Base-by-base conservation (phyloP, 2,888 invertebrate species). In the Andricus quercusramuli region DNA sequence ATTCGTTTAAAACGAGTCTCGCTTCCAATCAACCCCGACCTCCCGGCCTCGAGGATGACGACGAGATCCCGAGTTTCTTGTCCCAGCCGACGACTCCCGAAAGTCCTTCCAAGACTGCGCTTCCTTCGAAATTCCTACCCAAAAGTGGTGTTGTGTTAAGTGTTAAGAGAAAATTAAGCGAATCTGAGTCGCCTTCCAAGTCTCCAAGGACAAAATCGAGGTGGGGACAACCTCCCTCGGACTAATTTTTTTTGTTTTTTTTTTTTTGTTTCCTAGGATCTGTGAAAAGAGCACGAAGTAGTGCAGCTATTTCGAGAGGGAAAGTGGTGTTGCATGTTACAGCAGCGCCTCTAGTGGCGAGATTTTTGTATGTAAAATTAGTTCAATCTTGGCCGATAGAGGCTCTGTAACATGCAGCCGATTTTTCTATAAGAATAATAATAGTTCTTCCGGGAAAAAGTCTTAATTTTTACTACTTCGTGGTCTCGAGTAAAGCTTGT, bases 191-290 rank as follows among this genome's bases (percentile, higher is more conserved):
- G n/a, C 79, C 88, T 8, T 66, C 74, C 11, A 92, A 91, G 83
- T 62, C 83, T 11, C 82, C 88, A 62, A 88, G 91, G 83, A 88
- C 88, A 78, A 91, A 91, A 79, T 91, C 92, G 22, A 88, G 91
- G 64, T 92, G 91, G 92, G 91, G 91, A 64, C 91, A 91, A 79
- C 90, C 89, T 56, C 90, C 92, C n/a, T 79, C 87, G 22, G 91
- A 91, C 78, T 89, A 76, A 74, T 29, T 51, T n/a, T 9, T 37
- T 1, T 37, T 37, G 3, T 32, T 32, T 32, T 32, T 32, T 5
- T 5, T 37, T 37, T 0, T 6, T 32, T 15, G 56, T 56, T 70
- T 29, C 20, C 70, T 20, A 20, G 29, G 9, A n/a, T 32, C 32
- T n/a, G n/a, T n/a, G 29, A 25, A 59, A 64, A 59, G 22, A 59